Base-by-base conservation (phyloP, 2,888 invertebrate genomes). In the Oligia latruncula region DNA sequence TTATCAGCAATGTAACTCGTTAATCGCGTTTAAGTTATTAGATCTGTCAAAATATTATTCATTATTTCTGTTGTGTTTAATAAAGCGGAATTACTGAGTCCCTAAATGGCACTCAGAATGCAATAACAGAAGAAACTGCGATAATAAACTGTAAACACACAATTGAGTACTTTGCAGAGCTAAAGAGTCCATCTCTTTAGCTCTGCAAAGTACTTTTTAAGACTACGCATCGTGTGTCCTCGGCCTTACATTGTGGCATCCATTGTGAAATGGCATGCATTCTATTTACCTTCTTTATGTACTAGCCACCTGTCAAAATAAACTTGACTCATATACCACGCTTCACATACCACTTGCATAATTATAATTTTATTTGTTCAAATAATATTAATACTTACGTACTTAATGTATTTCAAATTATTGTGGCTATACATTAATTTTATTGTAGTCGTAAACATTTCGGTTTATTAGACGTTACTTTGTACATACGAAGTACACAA, bases 271-370 rank as follows among this genome's bases (percentile, higher is more conserved):
- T 78, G 35, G 77, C 68, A 65, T 82, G 77, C 77, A 70, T 76
- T 85, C 43, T 82, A 82, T 87, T 78, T 85, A 85, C 76, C 71
- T 78, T 72, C 67, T 23, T 43, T 82, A 65, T 85, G 68, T 80
- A 77, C 70, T 49, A 35, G 77, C 74, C 71, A 78, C 67, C 77
- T 85, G 79, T 74, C 66, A 79, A 87, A 87, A 87, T 87, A 87
- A 78, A 84, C 81, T 86, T 76, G 72, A 80, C 74, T 83, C 76
- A 73, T 74, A 77, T 77, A 82, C 35, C 64, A 78, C 82, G 82
- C 82, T 72, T 77, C 77, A 75, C 64, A 71, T 52, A 58, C 15
- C 66, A n/a, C 11, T 66, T 74, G 76, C 62, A 76, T 74, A 35
- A 35, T 35, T 35, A 71, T 74, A 71, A 78, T 77, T 75, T 68